Percentiles rank a stretch among this genome's conserved stretches.
phyloP scores from a whole-genome alignment of 2,888 invertebrate species.

The Scrobipalpa atriplicella region DNA sequence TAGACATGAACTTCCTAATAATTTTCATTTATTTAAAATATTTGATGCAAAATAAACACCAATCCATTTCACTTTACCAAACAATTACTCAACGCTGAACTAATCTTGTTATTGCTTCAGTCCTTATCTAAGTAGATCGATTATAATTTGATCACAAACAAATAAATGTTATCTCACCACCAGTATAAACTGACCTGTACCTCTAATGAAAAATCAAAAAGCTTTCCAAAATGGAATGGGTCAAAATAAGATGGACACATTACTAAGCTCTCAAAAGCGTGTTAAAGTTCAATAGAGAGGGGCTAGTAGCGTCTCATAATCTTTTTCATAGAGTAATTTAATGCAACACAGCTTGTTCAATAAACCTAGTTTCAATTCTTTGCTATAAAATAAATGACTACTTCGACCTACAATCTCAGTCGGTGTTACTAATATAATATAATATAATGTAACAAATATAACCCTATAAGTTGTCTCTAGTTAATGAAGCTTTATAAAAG shows the following conservation, averaged over 20 bases:
- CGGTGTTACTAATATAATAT: too few species aligned
- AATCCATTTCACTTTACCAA: constrained; percentile 30
- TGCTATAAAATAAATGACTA: too few species aligned
- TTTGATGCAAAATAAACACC: background rate
- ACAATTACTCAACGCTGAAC: constrained; percentile 54
- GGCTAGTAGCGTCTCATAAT: constrained; percentile 23
- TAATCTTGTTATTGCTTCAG: constrained; percentile 47
- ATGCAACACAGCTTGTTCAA: background rate
- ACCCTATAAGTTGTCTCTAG: too few species aligned
- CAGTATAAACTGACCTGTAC: constrained; percentile 39
- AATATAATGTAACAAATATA: too few species aligned
- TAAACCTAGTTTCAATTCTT: background rate
- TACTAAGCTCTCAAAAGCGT: constrained; percentile 74
- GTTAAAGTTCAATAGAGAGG: constrained; percentile 72
- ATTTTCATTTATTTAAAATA: background rate
- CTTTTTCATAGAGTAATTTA: constrained; percentile 23
- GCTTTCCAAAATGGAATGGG: constrained; percentile 34
- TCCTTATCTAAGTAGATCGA: constrained; percentile 67
- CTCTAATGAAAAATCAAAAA: constrained; percentile 36
- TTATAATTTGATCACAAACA: constrained; percentile 73
- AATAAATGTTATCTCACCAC: constrained; percentile 64
- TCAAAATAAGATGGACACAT: constrained; percentile 51
- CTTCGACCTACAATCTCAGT: too few species aligned
- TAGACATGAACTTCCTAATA: too few species aligned
- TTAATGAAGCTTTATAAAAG: too few species aligned